phyloP scores from a whole-genome alignment of 1,140 invertebrate genomes.

The Agrypnia vestita region DNA sequence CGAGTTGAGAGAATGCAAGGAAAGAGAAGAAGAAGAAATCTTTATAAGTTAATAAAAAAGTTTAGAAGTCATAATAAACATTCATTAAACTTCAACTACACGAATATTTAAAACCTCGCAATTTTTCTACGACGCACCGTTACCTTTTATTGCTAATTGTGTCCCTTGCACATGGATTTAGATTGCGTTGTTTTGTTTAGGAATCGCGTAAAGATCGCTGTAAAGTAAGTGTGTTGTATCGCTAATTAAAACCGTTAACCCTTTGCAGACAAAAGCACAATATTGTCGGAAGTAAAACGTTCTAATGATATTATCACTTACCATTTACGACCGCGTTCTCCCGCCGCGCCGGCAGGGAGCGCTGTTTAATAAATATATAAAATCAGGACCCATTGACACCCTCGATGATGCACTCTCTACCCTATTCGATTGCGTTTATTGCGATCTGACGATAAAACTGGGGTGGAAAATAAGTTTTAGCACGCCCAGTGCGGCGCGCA shows the following conservation, averaged over 20 bases:
- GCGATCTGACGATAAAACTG: conserved; percentile 14
- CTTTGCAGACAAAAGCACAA: background rate
- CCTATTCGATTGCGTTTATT: conserved; percentile 13
- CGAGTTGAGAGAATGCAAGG: no score
- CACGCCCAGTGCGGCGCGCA: background rate
- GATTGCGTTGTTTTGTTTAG: background rate
- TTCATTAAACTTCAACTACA: no score
- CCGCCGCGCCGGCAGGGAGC: background rate
- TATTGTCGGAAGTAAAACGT: background rate
- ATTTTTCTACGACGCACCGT: no score
- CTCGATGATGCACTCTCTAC: conserved; percentile 5
- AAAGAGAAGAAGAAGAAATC: no score
- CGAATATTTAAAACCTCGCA: no score
- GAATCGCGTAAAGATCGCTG: background rate
- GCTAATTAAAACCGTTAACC: conserved; percentile 27
- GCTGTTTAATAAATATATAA: conserved; percentile 28
- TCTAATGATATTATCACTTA: conserved; percentile 22
- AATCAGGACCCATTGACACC: conserved; percentile 20
- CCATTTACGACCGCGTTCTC: background rate
- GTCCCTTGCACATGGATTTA: no score
- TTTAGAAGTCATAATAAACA: no score
- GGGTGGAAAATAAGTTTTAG: background rate
- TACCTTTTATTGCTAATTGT: no score
- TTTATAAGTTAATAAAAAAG: no score
- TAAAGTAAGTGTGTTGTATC: background rate